These are phyloP conservation scores for Halocynthia aurantium DNA, from an alignment of 23 tunicate genomes.

Conservation along the genomic window DNA sequence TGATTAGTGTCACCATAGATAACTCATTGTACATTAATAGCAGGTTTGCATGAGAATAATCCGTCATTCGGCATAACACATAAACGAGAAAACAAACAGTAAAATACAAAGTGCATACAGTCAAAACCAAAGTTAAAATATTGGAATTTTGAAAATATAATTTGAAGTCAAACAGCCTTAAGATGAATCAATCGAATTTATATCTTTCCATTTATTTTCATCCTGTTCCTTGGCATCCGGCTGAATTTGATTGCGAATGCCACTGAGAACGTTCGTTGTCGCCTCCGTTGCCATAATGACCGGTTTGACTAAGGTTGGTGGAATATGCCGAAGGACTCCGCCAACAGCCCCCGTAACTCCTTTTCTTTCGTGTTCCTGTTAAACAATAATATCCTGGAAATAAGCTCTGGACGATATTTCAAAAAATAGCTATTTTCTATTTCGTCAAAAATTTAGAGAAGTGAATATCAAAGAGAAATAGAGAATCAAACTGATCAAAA, in stretches of 20 bases:
- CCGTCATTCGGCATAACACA: too few species aligned
- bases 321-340: constrained; percentile 78
- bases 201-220: constrained; percentile 68
- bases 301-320: constrained; percentile 77
- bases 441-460: background rate
- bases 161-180: too few species aligned
- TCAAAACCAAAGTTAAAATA: too few species aligned
- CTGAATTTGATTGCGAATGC: constrained; percentile 79
- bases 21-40: too few species aligned
- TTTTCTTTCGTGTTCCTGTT: constrained; percentile 61
- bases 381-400: background rate
- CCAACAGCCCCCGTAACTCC: constrained; percentile 94
- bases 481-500: background rate
- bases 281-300: constrained; percentile 88
- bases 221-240: constrained; percentile 93
- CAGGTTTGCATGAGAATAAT: too few species aligned
- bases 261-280: constrained; percentile 83
- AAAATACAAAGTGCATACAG: too few species aligned
- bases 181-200: background rate
- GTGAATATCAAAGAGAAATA: too few species aligned
- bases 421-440: background rate
- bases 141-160: too few species aligned
- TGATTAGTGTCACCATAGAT: too few species aligned
- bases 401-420: too few species aligned
- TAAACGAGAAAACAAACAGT: too few species aligned